Evolutionary conservation across 2,797 vertebrate species (phyloP).

Genomic region (Clarias platycephalus): DNA sequence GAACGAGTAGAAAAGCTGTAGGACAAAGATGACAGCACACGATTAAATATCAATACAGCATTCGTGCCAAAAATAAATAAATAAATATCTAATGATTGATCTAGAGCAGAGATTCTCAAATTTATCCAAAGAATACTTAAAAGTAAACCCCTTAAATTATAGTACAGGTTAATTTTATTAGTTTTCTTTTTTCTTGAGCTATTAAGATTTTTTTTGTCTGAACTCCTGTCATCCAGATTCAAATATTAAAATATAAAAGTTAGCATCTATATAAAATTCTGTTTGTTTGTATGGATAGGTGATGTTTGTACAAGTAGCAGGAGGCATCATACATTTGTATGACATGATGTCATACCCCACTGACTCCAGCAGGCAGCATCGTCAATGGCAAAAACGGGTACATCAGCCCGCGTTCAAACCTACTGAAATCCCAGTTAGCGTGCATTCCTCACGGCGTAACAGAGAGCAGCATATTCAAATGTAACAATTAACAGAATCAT

Average conservation of each 20-base stretch:
- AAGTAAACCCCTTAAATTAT: not conserved
- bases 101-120: not conserved
- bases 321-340: too few relatives aligned
- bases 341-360: too few relatives aligned
- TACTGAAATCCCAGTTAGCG: too few relatives aligned
- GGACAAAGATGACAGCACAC: not conserved
- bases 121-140: not conserved
- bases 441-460: too few relatives aligned
- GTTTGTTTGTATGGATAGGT: too few relatives aligned
- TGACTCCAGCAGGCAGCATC: too few relatives aligned
- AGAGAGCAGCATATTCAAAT: too few relatives aligned
- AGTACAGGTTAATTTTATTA: not conserved
- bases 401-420: too few relatives aligned
- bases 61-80: not conserved
- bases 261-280: not conserved
- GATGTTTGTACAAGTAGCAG: too few relatives aligned
- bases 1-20: constrained; percentile 93
- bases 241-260: not conserved
- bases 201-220: not conserved
- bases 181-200: not conserved
- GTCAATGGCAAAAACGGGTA: too few relatives aligned
- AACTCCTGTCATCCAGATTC: not conserved
- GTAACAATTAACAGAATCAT: too few relatives aligned
- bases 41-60: not conserved
- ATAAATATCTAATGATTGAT: not conserved